These are phyloP conservation scores for Benitochromis conjunctus DNA, from an alignment of 2,113 vertebrate genomes.

Conservation along the genomic window DNA sequence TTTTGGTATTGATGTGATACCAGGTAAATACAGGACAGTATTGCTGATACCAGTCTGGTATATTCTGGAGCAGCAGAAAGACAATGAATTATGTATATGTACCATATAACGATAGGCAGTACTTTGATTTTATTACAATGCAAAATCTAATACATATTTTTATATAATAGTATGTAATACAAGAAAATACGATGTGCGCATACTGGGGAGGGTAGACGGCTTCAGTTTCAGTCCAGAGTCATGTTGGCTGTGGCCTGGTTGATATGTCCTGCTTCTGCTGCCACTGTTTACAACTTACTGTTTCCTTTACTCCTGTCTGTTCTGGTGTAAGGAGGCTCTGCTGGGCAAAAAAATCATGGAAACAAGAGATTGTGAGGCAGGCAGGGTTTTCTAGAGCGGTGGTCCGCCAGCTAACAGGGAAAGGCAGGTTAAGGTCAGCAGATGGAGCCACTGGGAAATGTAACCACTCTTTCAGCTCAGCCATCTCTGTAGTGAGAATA, in stretches of 20 bases:
- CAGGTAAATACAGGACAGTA: background rate
- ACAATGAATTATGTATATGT: too few relatives aligned
- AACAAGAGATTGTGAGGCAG: background rate
- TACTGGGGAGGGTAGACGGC: background rate
- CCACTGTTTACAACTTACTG: background rate
- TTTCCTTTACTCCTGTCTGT: background rate
- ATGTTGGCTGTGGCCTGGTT: background rate
- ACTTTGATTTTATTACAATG: too few relatives aligned
- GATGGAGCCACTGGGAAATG: background rate
- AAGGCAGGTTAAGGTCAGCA: background rate
- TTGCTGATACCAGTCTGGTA: background rate
- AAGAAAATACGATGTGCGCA: background rate
- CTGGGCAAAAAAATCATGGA: fast-evolving
- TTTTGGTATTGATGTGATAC: background rate
- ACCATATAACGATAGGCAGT: too few relatives aligned
- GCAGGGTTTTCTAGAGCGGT: background rate
- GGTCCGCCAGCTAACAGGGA: background rate
- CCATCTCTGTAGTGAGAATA: background rate
- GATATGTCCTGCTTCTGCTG: background rate
- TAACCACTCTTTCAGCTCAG: background rate
- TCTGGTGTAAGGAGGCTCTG: background rate
- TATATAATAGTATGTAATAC: background rate
- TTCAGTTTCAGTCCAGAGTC: background rate
- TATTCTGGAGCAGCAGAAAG: background rate
- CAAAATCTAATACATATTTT: background rate